These are phyloP conservation scores for Thamnophis sirtalis DNA, from an alignment of 2,113 vertebrate species.

Conservation along the genomic window DNA sequence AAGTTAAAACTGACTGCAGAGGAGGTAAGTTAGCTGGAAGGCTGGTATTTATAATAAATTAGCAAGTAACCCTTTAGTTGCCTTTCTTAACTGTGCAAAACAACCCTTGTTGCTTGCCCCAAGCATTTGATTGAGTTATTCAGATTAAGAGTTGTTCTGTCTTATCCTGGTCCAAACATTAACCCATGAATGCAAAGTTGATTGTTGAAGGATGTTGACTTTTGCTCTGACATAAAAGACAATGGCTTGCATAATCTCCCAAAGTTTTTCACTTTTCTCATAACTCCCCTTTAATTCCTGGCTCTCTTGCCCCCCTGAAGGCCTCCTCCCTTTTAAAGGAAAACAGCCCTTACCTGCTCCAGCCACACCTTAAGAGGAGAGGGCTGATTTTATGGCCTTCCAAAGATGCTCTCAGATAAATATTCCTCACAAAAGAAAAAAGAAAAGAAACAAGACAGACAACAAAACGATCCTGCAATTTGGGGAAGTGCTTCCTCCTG, in stretches of 20 bases:
- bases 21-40: background rate
- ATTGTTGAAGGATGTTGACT: background rate
- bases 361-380: background rate
- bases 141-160: constrained; percentile 69
- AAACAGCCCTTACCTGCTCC: constrained; percentile 42
- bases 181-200: constrained; percentile 41
- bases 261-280: background rate
- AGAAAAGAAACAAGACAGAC: background rate
- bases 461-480: background rate
- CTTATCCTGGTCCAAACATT: constrained; percentile 59
- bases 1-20: constrained; percentile 13
- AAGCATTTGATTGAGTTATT: constrained; percentile 62
- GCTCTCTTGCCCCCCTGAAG: background rate
- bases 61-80: constrained; percentile 26
- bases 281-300: background rate
- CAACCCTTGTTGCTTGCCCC: constrained; percentile 49
- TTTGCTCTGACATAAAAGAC: constrained; percentile 30
- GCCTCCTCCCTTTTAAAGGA: background rate
- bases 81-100: constrained; percentile 46
- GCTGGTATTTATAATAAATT: constrained; percentile 20
- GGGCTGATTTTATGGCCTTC: background rate
- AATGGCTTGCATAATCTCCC: constrained; percentile 41
- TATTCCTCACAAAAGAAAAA: background rate
- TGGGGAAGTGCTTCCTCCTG: background rate
- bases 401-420: background rate